Evolutionary conservation across 2,888 invertebrate genomes (phyloP).

Genomic region (Tipula lateralis): DNA sequence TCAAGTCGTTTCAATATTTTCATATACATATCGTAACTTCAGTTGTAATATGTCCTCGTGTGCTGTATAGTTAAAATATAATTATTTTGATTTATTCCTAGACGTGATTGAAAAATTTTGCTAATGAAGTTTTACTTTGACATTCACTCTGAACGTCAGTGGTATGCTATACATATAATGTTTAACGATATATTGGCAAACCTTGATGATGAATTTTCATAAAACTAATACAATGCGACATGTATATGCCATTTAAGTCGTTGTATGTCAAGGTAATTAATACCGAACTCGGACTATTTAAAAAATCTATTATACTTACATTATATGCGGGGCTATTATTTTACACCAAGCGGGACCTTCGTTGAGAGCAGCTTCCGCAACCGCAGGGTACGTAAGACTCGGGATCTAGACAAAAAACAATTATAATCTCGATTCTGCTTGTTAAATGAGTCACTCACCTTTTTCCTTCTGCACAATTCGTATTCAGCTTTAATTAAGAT

Average conservation of each 20-base stretch:
- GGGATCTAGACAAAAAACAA: conserved; percentile 49
- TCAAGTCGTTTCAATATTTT: neutral
- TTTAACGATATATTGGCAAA: neutral
- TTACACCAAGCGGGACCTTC: conserved; percentile 69
- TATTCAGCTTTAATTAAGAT: conserved; percentile 62
- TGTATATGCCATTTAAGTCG: too few species aligned
- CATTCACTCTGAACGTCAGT: neutral
- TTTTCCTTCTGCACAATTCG: conserved; percentile 55
- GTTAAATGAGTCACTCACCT: conserved; percentile 39
- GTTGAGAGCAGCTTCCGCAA: conserved; percentile 69
- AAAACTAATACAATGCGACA: neutral
- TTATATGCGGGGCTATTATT: conserved; percentile 59
- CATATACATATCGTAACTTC: neutral
- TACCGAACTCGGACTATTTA: neutral
- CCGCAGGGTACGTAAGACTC: conserved; percentile 73
- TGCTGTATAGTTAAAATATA: neutral
- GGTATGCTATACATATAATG: neutral
- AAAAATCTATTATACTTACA: conserved; percentile 52
- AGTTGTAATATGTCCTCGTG: neutral
- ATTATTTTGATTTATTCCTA: neutral
- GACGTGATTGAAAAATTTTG: neutral
- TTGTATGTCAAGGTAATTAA: neutral
- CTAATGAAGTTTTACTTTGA: neutral
- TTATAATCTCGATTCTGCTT: neutral
- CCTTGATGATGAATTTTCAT: neutral